phyloP scores from a whole-genome alignment of 2,113 vertebrate species.

The Protobothrops flavoviridis region DNA sequence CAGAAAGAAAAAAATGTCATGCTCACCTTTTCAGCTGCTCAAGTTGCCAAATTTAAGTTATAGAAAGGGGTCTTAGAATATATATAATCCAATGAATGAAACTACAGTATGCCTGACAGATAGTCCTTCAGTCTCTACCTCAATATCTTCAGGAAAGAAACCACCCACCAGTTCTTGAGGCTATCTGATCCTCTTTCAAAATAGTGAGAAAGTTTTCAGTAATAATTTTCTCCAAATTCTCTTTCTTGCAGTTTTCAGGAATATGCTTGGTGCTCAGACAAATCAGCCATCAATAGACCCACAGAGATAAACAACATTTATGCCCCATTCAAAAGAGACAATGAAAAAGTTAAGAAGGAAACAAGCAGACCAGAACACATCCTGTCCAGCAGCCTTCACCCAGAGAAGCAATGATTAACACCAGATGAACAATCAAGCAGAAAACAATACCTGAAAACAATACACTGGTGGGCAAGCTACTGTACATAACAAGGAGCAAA shows the following conservation, averaged over 20 bases:
- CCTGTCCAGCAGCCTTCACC: neutral
- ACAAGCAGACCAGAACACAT: neutral
- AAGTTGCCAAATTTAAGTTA: neutral
- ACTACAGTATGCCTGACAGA: neutral
- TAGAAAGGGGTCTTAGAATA: neutral
- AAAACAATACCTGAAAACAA: neutral
- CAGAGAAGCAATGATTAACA: neutral
- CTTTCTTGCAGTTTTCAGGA: neutral
- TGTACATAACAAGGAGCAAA: neutral
- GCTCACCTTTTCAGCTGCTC: neutral
- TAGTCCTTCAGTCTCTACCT: neutral
- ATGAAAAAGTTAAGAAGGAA: neutral
- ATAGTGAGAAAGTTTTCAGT: neutral
- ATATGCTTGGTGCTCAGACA: neutral
- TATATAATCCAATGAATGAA: neutral
- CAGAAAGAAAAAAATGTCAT: neutral
- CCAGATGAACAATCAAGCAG: neutral
- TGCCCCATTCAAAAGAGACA: neutral
- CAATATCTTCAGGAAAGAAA: neutral
- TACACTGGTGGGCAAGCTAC: neutral
- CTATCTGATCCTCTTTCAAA: neutral
- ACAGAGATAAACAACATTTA: neutral
- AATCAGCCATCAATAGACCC: neutral
- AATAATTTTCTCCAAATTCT: neutral
- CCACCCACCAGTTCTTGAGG: neutral